These are phyloP conservation scores for Trypoxylon attenuatum DNA, from an alignment of 2,888 invertebrate genomes.

Conservation along the genomic window DNA sequence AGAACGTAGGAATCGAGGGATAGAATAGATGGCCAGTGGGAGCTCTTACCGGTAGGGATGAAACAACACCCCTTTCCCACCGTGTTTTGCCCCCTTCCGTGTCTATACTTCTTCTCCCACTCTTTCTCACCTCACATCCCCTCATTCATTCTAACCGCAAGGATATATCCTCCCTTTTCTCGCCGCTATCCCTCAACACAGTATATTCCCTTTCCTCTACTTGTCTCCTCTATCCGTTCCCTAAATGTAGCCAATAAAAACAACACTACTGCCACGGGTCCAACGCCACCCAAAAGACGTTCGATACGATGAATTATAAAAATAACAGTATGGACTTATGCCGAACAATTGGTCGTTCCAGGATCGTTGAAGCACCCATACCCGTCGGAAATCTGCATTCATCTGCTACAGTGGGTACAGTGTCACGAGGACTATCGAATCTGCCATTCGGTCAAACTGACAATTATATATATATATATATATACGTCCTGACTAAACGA, in stretches of 20 bases:
- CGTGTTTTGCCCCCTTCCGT: conserved; percentile 38
- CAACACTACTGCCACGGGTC: conserved; percentile 61
- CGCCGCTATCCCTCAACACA: conserved; percentile 11
- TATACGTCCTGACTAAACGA: background rate
- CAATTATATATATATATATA: too few species aligned
- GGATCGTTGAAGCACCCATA: conserved; percentile 43
- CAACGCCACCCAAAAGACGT: conserved; percentile 43
- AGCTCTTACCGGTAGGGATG: conserved; percentile 66
- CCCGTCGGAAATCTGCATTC: conserved; percentile 41
- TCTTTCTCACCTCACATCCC: conserved; percentile 15
- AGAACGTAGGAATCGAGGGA: conserved; percentile 43
- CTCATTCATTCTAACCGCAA: background rate
- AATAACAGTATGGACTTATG: conserved; percentile 70
- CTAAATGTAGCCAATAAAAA: conserved; percentile 71
- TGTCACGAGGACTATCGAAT: background rate
- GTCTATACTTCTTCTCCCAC: conserved; percentile 10
- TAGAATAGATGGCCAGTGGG: conserved; percentile 54
- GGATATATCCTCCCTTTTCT: background rate
- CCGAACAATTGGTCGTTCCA: conserved; percentile 70
- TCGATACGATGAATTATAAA: conserved; percentile 70
- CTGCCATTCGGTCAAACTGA: background rate
- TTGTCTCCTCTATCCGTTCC: conserved; percentile 33
- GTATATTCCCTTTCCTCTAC: conserved; percentile 2
- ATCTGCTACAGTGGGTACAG: background rate
- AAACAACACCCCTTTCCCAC: conserved; percentile 71